Evolutionary conservation across 2,113 vertebrate genomes (phyloP).

Genomic region (Natator depressus): DNA sequence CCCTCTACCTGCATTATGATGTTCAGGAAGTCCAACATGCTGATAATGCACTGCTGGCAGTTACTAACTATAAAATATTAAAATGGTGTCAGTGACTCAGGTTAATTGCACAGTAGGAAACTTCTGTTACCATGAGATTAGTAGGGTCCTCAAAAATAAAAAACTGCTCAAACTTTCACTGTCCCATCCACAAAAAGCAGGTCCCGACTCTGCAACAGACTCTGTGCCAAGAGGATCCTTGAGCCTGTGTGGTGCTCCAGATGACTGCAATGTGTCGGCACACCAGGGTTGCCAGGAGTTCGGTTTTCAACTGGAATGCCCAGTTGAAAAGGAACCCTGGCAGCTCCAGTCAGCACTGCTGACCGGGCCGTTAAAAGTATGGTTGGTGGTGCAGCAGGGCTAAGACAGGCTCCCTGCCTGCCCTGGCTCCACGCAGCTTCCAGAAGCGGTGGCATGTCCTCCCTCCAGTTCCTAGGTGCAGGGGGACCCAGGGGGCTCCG

Average conservation of each 20-base stretch:
- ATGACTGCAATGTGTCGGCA: neutral
- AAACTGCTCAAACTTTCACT: rapidly evolving
- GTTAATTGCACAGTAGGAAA: rapidly evolving
- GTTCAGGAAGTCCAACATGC: neutral
- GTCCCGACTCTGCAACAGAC: neutral
- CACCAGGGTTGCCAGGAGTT: too few species aligned
- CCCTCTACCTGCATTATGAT: neutral
- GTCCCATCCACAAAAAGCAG: neutral
- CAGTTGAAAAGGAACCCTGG: too few species aligned
- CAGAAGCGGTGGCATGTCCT: too few species aligned
- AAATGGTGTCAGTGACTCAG: neutral
- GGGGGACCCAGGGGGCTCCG: too few species aligned
- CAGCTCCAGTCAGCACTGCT: too few species aligned
- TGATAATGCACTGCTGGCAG: neutral
- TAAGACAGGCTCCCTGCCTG: too few species aligned
- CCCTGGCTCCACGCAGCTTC: too few species aligned
- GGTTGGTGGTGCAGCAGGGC: too few species aligned
- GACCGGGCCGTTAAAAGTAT: too few species aligned
- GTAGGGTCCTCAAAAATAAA: neutral
- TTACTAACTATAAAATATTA: neutral
- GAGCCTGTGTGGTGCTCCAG: neutral
- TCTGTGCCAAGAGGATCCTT: neutral
- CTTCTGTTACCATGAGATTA: neutral
- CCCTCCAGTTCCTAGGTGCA: too few species aligned
- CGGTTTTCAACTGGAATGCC: too few species aligned